Conservation (phyloP, 1,140 invertebrate genomes). For the Panagrolaimus sp. region DNA sequence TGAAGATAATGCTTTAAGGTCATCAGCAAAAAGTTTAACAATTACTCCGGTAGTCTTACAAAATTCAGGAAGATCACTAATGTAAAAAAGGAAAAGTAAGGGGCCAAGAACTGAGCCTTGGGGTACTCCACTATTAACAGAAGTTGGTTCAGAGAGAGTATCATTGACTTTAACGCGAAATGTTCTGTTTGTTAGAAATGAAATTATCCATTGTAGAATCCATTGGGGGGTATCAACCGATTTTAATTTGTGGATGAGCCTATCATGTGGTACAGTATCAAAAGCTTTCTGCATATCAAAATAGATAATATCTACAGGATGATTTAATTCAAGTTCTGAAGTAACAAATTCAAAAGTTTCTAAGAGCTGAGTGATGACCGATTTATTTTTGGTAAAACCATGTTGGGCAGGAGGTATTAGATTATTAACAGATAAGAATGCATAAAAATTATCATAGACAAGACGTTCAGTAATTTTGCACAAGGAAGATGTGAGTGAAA, state of each 20-base stretch:
- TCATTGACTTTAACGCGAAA: background rate
- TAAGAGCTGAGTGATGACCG: background rate
- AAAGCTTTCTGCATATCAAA: slow-evolving; percentile 6
- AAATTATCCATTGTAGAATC: background rate
- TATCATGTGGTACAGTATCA: background rate
- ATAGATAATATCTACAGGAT: background rate
- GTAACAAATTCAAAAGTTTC: background rate
- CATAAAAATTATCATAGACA: background rate
- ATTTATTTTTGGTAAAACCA: background rate
- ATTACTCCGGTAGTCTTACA: background rate
- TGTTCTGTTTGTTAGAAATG: background rate
- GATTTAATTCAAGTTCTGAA: background rate
- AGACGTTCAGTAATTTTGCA: background rate
- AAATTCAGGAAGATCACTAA: background rate
- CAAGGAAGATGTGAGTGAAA: background rate
- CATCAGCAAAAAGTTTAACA: background rate
- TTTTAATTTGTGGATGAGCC: background rate
- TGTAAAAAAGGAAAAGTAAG: background rate
- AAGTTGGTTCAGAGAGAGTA: background rate
- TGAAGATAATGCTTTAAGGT: background rate
- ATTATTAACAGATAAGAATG: background rate
- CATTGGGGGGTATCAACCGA: background rate
- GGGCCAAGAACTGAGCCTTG: background rate
- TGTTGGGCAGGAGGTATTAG: background rate
- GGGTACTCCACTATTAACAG: background rate